These are phyloP conservation scores for Beris chalybata DNA, from an alignment of 2,888 invertebrate species.

Conservation along the genomic window DNA sequence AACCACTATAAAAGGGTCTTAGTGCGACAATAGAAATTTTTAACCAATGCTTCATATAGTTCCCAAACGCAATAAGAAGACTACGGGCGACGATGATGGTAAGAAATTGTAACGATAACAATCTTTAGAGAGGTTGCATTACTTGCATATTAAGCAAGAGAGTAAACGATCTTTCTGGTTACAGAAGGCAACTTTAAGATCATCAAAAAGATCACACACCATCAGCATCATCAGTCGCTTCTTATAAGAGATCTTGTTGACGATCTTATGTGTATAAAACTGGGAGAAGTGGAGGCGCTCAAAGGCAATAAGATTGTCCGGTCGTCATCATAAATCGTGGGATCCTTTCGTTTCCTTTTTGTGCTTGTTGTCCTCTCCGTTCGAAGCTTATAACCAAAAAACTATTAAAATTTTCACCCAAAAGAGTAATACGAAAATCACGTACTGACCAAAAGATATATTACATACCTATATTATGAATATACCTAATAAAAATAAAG, in stretches of 20 bases:
- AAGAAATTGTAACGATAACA: conserved; percentile 23
- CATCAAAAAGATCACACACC: conserved; percentile 23
- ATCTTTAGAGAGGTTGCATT: conserved; percentile 29
- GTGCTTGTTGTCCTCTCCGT: neutral
- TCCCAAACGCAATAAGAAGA: neutral
- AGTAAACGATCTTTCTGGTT: conserved; percentile 16
- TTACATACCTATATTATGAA: conserved; percentile 24
- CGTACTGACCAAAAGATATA: conserved; percentile 22
- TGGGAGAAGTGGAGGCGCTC: neutral
- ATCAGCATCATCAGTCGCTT: neutral
- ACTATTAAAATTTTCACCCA: conserved; percentile 26
- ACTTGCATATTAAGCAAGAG: conserved; percentile 31
- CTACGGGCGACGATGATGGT: conserved; percentile 16
- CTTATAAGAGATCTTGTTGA: conserved; percentile 3
- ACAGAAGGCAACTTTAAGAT: conserved; percentile 24
- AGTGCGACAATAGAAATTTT: conserved; percentile 20
- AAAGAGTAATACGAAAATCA: conserved; percentile 24
- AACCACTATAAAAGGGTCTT: conserved; percentile 16
- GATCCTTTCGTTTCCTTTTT: conserved; percentile 12
- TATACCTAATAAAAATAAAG: conserved; percentile 19
- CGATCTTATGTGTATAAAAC: neutral
- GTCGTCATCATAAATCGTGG: conserved; percentile 27
- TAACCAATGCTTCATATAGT: conserved; percentile 20
- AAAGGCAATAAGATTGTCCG: neutral
- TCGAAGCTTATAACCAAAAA: conserved; percentile 13